Percentiles rank a stretch among this genome's conserved stretches.
Evolutionary conservation across 2,888 invertebrate species (phyloP).

Genomic region (Phengaris alcon): DNA sequence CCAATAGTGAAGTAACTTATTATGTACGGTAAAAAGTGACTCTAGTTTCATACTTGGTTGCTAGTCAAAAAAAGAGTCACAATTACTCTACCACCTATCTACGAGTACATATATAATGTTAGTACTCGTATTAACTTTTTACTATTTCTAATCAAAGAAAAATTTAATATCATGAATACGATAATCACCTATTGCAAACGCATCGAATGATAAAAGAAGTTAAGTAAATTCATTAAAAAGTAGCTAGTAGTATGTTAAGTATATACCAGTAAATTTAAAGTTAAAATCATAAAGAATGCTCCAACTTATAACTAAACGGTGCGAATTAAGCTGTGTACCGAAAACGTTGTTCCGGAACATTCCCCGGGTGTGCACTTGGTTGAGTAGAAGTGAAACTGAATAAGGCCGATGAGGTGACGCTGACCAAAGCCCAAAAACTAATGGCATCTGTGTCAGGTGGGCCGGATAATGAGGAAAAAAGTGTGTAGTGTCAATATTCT

Average conservation of each 20-base stretch:
- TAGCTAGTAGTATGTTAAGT: no score
- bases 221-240: no score
- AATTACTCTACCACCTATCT: no score
- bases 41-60: neutral
- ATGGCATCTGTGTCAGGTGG: neutral
- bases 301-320: constrained; percentile 9
- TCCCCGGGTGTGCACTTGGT: constrained; percentile 13
- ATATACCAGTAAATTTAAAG: no score
- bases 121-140: no score
- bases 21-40: neutral
- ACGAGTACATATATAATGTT: no score
- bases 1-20: neutral
- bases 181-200: no score
- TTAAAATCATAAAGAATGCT: neutral
- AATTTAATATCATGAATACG: no score
- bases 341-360: constrained; percentile 22
- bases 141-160: no score
- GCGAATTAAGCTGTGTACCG: constrained; percentile 22
- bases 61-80: neutral
- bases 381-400: constrained; percentile 22
- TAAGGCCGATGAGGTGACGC: constrained; percentile 11
- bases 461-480: neutral
- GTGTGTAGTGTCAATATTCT: neutral
- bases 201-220: no score
- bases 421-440: constrained; percentile 15